These are phyloP conservation scores for Notarius quadriscutis DNA, from an alignment of 2,113 vertebrate genomes.

Conservation along the genomic window DNA sequence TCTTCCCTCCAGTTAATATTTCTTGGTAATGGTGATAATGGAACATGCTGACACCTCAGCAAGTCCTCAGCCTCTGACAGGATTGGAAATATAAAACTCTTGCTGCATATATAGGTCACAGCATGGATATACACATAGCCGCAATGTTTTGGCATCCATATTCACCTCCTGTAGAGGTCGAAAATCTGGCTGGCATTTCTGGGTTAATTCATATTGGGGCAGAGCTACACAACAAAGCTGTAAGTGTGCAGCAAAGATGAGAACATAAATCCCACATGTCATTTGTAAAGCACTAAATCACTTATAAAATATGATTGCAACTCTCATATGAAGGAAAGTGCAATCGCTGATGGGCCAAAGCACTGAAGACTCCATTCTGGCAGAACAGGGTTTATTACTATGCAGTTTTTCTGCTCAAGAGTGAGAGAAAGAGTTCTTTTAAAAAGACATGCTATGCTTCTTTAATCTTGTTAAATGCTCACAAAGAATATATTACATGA, in stretches of 20 bases:
- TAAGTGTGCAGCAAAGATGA: slow-evolving; percentile 8
- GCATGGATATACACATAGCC: slow-evolving; percentile 12
- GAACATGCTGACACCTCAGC: slow-evolving; percentile 9
- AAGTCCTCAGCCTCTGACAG: neutral
- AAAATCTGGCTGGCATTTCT: slow-evolving; percentile 64
- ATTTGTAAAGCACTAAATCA: slow-evolving; percentile 3
- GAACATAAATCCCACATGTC: slow-evolving; percentile 26
- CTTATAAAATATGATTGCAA: slow-evolving; percentile 5
- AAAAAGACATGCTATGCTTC: neutral
- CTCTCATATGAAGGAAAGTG: neutral
- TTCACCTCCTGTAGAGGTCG: slow-evolving; percentile 19
- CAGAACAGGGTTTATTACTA: slow-evolving; percentile 3
- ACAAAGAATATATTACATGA: slow-evolving; percentile 58
- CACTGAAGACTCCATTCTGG: neutral
- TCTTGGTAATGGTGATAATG: neutral
- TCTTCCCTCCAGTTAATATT: neutral
- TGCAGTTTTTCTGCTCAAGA: neutral
- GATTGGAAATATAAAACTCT: neutral
- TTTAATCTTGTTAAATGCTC: slow-evolving; percentile 9
- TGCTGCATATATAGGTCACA: slow-evolving; percentile 34
- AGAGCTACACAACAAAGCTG: slow-evolving; percentile 40
- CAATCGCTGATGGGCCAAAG: neutral
- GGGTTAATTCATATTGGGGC: slow-evolving; percentile 56
- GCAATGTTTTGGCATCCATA: neutral
- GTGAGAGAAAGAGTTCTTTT: neutral